phyloP scores from a whole-genome alignment of 2,888 invertebrate species.

The Eledona agricola region DNA sequence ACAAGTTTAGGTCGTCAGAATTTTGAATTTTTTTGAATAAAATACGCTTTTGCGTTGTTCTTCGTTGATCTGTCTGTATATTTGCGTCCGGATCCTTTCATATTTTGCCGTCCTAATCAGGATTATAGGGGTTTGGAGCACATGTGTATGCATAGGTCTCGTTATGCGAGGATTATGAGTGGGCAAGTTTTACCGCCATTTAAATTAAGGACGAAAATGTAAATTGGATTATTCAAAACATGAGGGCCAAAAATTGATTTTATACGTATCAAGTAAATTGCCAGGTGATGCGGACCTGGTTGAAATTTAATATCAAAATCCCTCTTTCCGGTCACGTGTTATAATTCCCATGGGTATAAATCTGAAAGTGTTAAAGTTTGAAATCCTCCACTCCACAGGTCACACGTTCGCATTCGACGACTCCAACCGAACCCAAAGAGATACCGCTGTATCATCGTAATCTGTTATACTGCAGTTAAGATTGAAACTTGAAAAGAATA shows the following conservation, averaged over 20 bases:
- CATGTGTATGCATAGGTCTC: no score
- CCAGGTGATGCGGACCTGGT: conserved; percentile 30
- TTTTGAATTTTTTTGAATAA: no score
- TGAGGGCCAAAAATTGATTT: conserved; percentile 24
- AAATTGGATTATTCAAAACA: conserved; percentile 26
- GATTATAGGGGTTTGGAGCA: no score
- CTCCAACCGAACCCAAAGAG: conserved; percentile 28
- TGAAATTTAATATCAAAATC: conserved; percentile 46
- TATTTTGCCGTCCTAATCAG: conserved; percentile 5
- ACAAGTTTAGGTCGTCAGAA: no score
- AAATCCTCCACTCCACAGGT: conserved; percentile 46
- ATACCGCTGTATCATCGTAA: conserved; percentile 32
- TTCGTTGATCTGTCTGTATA: no score
- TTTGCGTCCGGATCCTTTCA: no score
- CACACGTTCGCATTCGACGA: conserved; percentile 41
- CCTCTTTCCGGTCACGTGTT: conserved; percentile 48
- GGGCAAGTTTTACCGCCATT: conserved; percentile 6
- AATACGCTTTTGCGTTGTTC: no score
- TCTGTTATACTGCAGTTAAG: conserved; percentile 33
- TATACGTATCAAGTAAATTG: conserved; percentile 29
- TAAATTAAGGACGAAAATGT: conserved; percentile 30
- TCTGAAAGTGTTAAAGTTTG: conserved; percentile 48
- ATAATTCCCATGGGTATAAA: conserved; percentile 47
- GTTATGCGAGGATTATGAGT: background rate
- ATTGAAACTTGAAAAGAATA: conserved; percentile 36